Conservation (phyloP, 2,797 vertebrate genomes). For the Leptodactylus fallax region DNA sequence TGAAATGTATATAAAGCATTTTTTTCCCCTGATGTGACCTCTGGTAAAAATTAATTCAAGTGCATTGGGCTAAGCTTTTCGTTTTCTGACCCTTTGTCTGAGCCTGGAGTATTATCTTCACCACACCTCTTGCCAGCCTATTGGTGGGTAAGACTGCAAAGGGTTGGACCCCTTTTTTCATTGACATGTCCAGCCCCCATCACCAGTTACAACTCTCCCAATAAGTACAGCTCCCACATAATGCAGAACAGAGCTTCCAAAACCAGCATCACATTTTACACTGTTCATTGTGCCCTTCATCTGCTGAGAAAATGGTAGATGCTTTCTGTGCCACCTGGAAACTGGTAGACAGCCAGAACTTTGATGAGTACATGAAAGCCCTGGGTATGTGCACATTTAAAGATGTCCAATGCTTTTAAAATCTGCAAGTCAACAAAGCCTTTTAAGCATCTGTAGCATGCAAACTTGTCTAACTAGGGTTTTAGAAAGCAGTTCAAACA, state of each 20-base stretch:
- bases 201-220: conserved; percentile 58
- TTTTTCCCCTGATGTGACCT: conserved; percentile 1
- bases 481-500: background rate
- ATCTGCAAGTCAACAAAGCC: conserved; percentile 17
- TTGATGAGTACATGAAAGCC: conserved; percentile 93
- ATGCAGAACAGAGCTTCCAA: conserved; percentile 45
- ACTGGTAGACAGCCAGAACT: conserved; percentile 89
- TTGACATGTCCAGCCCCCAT: conserved; percentile 64
- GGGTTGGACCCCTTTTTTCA: conserved; percentile 61
- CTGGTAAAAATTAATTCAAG: conserved; percentile 18
- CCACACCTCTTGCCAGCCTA: conserved; percentile 53
- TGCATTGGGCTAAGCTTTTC: conserved; percentile 54
- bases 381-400: conserved; percentile 79
- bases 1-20: background rate
- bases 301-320: conserved; percentile 84
- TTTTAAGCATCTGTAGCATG: conserved; percentile 17
- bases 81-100: conserved; percentile 72
- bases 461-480: background rate
- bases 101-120: conserved; percentile 65
- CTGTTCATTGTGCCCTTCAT: conserved; percentile 8
- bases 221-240: conserved; percentile 57
- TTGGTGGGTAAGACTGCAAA: conserved; percentile 55
- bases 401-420: conserved; percentile 13
- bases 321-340: conserved; percentile 95
- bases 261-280: conserved; percentile 13